Evolutionary conservation across 2,888 invertebrate species (phyloP).

Genomic region (Drosophila pseudotakahashii): DNA sequence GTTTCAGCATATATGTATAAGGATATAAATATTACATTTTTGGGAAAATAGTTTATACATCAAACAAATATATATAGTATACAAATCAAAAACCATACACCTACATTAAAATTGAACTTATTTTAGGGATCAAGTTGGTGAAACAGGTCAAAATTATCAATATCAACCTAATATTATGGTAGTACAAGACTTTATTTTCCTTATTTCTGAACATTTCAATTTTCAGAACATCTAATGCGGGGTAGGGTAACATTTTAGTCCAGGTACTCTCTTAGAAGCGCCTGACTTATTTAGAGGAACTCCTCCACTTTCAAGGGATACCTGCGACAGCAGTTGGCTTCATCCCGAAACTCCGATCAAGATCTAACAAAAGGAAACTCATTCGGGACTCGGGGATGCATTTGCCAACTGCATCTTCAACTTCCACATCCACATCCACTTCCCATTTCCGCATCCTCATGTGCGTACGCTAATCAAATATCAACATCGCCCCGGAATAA

Average conservation of each 20-base stretch:
- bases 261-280: not conserved
- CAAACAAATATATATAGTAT: no score
- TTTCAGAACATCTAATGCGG: not conserved
- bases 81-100: no score
- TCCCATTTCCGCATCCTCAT: slow-evolving; percentile 57
- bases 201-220: no score
- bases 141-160: no score
- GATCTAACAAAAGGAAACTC: slow-evolving; percentile 60
- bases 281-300: slow-evolving; percentile 7
- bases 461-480: slow-evolving; percentile 71
- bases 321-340: slow-evolving; percentile 41
- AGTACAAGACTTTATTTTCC: no score
- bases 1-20: not conserved
- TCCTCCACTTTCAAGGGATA: slow-evolving; percentile 15
- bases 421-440: slow-evolving; percentile 40
- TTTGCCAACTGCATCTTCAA: slow-evolving; percentile 27
- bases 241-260: not conserved
- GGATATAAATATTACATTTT: not conserved
- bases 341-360: slow-evolving; percentile 47
- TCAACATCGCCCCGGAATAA: slow-evolving; percentile 60
- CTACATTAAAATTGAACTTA: no score
- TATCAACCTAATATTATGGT: no score
- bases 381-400: slow-evolving; percentile 40
- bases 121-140: no score
- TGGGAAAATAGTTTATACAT: not conserved